Evolutionary conservation across 2,113 vertebrate genomes (phyloP).

Genomic region (Cottus gobio): DNA sequence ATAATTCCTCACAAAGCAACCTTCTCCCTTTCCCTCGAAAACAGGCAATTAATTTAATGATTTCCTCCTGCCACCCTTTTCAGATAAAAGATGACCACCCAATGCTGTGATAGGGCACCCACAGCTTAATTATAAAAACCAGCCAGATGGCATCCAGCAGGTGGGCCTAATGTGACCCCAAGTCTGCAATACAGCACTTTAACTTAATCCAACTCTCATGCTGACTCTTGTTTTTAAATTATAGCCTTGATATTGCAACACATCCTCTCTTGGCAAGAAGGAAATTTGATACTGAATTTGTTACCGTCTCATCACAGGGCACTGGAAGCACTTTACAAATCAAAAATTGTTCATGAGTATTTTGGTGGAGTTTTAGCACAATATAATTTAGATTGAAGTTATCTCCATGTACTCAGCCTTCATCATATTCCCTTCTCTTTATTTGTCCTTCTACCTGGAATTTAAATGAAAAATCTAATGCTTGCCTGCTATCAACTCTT

Average conservation of each 20-base stretch:
- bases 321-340: conserved; percentile 8
- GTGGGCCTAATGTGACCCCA: conserved; percentile 53
- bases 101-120: conserved; percentile 27
- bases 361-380: background rate
- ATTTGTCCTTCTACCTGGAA: background rate
- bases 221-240: conserved; percentile 58
- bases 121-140: conserved; percentile 40
- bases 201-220: conserved; percentile 25
- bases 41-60: conserved; percentile 62
- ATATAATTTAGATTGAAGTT: background rate
- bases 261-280: conserved; percentile 17
- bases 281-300: conserved; percentile 34
- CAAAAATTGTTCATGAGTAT: conserved; percentile 26
- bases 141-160: conserved; percentile 59
- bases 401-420: background rate
- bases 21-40: conserved; percentile 38
- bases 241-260: conserved; percentile 37
- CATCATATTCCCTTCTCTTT: background rate
- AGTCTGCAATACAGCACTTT: conserved; percentile 42
- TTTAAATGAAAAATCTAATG: background rate
- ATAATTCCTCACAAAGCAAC: conserved; percentile 71
- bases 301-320: conserved; percentile 11
- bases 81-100: conserved; percentile 33
- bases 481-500: background rate
- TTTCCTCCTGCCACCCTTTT: conserved; percentile 29